Evolutionary conservation across 2,888 invertebrate genomes (phyloP), one percentile per base, ranked within the genome.

Genomic region (Synanthedon tipuliformis): DNA sequence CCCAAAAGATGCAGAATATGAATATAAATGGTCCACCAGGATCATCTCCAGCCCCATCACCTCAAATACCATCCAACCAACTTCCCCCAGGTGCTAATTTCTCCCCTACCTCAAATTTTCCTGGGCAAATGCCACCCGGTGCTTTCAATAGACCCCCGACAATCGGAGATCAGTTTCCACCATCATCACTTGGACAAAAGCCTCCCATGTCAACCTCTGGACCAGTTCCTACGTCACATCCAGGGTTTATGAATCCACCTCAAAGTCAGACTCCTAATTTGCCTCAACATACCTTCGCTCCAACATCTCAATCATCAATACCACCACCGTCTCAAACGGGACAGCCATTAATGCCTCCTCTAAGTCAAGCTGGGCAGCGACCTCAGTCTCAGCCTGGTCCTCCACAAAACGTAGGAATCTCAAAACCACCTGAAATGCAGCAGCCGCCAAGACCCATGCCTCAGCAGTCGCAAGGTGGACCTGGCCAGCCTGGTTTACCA

Each of bases 1-100:
- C 84, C 8, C 84, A 86, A 56, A 88, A 88, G 58, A 83, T 88
- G 80, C 84, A 88, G 54, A 78, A 67, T 50, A 80, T 88, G 73
- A 85, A 72, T 59, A 59, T 87, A 50, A 85, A 82, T 64, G 81
- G 82, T 1, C 75, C 81, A 8, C 80, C 75, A 60, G 75, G 76
- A 3, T 69, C 70, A 48, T 65, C 68, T 15, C 64, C 68, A 50
- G 75, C 82, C 53, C 81, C 85, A 18, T 57, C 75, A n/a, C 68
- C 79, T 27, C 87, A 86, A 55, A 59, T 82, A 50, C 73, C 79
- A 41, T 75, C 73, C 40, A 73, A 72, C 1, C 74, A 75, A 54
- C 59, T 69, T 41, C 71, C 76, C 13, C 67, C 69, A 2, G 66
- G 72, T 12, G 64, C 56, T 50, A 69, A 67, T 41, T 76, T 73